Evolutionary conservation across 1,140 invertebrate species (phyloP).

Genomic region (Bombus pascuorum): DNA sequence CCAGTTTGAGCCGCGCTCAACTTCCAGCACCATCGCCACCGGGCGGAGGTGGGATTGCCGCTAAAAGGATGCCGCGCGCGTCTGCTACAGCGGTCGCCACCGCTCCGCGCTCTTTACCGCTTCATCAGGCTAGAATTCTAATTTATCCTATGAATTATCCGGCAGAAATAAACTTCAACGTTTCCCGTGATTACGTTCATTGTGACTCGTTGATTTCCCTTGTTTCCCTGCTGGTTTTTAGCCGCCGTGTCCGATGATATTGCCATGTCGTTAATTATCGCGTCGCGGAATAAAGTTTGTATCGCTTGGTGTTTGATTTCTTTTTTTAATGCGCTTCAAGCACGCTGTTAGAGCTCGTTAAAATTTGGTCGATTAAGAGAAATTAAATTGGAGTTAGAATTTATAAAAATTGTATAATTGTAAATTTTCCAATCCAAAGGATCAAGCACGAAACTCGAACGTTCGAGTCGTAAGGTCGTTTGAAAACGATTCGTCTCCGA

Average conservation of each 20-base stretch:
- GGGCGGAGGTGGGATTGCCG: conserved; percentile 30
- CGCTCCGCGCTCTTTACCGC: conserved; percentile 49
- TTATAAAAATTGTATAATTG: background rate
- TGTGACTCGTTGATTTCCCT: conserved; percentile 9
- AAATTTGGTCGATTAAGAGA: background rate
- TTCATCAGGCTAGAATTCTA: conserved; percentile 54
- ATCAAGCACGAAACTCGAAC: background rate
- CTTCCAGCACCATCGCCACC: conserved; percentile 36
- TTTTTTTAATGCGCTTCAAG: background rate
- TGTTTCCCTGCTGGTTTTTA: background rate
- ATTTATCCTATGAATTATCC: conserved; percentile 64
- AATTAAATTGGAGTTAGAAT: background rate
- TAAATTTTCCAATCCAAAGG: background rate
- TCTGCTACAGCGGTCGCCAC: background rate
- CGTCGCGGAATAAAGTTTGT: background rate
- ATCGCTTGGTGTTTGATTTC: no score
- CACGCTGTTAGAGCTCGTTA: background rate
- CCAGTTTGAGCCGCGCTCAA: conserved; percentile 50
- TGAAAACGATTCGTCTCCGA: background rate
- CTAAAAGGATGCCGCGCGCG: conserved; percentile 55
- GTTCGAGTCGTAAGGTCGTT: background rate
- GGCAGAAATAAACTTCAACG: conserved; percentile 35
- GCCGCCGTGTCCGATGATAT: background rate
- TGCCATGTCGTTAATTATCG: conserved; percentile 8
- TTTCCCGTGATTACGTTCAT: conserved; percentile 38